Percentiles rank a stretch among this genome's conserved stretches.
Conservation (phyloP, 1,140 invertebrate genomes). For the Lerema accius region DNA sequence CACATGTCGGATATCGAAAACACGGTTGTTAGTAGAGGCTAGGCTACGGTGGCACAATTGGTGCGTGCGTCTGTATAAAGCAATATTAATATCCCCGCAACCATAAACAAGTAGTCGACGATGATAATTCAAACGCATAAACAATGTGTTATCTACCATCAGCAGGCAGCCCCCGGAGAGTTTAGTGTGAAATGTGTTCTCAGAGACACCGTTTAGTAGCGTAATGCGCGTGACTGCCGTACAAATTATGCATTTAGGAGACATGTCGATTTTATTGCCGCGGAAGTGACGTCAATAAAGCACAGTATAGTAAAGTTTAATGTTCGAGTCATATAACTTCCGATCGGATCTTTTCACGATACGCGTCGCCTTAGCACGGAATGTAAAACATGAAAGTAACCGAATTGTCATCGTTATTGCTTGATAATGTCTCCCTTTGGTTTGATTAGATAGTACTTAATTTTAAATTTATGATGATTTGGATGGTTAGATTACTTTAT, state of each 20-base stretch:
- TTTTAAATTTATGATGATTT: no score
- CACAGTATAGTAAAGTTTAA: conserved; percentile 70
- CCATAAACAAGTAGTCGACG: conserved; percentile 71
- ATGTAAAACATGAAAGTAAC: conserved; percentile 44
- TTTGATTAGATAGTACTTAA: no score
- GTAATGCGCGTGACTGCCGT: conserved; percentile 75
- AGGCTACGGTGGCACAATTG: conserved; percentile 13
- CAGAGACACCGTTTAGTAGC: conserved; percentile 78
- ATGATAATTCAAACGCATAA: conserved; percentile 76
- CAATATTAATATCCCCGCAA: conserved; percentile 67
- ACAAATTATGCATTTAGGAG: conserved; percentile 81
- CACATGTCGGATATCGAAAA: conserved; percentile 23
- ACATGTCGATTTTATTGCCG: conserved; percentile 78
- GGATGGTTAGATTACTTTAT: no score
- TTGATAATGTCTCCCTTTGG: no score
- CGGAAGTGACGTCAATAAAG: conserved; percentile 80
- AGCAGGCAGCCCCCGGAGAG: conserved; percentile 58
- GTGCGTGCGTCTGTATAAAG: conserved; percentile 67
- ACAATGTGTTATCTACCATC: conserved; percentile 78
- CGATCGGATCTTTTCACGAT: conserved; percentile 63
- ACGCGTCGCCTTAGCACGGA: conserved; percentile 57
- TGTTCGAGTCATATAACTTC: conserved; percentile 71
- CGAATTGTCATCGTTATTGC: neutral
- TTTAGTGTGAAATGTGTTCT: conserved; percentile 80
- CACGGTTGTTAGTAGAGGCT: conserved; percentile 19